These are phyloP conservation scores for Alethe diademata DNA, from an alignment of 2,113 vertebrate genomes.

Conservation along the genomic window DNA sequence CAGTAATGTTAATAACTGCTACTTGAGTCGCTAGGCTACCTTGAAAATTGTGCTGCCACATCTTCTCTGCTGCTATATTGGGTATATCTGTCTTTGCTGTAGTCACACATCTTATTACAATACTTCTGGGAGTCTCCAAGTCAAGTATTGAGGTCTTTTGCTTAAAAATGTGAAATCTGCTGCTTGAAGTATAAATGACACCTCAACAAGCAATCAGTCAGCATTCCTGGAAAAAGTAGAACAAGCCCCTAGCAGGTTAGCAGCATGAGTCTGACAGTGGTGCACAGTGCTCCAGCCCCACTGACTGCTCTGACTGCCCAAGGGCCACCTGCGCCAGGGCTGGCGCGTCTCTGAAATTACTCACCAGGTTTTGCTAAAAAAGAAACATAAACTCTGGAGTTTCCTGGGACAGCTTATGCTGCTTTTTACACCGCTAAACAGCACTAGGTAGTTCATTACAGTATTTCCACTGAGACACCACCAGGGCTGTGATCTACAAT, in stretches of 20 bases:
- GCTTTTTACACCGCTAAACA: background rate
- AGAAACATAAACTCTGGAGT: background rate
- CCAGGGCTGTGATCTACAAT: background rate
- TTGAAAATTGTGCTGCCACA: background rate
- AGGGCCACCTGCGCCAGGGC: background rate
- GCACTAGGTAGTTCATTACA: background rate
- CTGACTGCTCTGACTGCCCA: background rate
- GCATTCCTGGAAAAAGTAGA: background rate
- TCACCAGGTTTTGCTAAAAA: background rate
- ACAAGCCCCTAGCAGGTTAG: background rate
- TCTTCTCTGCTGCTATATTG: background rate
- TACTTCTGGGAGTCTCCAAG: background rate
- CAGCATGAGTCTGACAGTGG: background rate
- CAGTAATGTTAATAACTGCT: background rate
- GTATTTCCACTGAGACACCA: background rate
- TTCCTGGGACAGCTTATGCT: background rate
- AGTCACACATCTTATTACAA: background rate
- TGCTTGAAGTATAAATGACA: background rate
- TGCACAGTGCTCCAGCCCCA: background rate
- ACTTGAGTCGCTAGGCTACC: background rate
- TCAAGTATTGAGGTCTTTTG: background rate
- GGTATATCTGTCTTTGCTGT: background rate
- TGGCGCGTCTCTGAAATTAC: fast-evolving
- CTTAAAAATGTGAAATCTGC: background rate
- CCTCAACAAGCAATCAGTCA: background rate